Conservation (phyloP, 2,113 vertebrate genomes). For the Apeltes quadracus region DNA sequence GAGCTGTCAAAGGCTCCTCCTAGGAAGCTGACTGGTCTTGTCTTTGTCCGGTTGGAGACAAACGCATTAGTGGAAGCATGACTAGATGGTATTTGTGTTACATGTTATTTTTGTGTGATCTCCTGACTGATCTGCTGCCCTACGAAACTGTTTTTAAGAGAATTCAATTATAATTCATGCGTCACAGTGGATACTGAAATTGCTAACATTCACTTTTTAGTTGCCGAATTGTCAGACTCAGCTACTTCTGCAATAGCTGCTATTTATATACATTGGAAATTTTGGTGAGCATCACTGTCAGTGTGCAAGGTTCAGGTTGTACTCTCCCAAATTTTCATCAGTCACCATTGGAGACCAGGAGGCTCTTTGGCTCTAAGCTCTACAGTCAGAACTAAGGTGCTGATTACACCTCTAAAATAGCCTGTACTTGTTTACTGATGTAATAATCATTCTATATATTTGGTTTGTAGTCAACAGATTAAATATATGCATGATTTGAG, state of each 20-base stretch:
- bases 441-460: background rate
- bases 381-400: no score
- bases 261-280: background rate
- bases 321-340: background rate
- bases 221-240: constrained; percentile 45
- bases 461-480: background rate
- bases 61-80: no score
- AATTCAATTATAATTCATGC: constrained; percentile 40
- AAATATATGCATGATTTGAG: background rate
- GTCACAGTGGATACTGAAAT: constrained; percentile 9
- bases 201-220: constrained; percentile 18
- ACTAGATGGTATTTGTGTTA: no score
- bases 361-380: no score
- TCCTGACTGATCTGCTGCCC: no score
- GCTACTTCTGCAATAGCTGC: constrained; percentile 6
- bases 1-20: no score
- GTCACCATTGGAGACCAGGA: no score
- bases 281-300: constrained; percentile 47
- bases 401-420: no score
- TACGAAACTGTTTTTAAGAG: no score
- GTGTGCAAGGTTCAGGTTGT: constrained; percentile 5
- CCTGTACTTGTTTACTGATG: background rate
- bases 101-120: no score
- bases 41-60: no score
- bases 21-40: no score